phyloP scores from a whole-genome alignment of 1,140 invertebrate genomes.

The Pseudachorutes palmiensis region DNA sequence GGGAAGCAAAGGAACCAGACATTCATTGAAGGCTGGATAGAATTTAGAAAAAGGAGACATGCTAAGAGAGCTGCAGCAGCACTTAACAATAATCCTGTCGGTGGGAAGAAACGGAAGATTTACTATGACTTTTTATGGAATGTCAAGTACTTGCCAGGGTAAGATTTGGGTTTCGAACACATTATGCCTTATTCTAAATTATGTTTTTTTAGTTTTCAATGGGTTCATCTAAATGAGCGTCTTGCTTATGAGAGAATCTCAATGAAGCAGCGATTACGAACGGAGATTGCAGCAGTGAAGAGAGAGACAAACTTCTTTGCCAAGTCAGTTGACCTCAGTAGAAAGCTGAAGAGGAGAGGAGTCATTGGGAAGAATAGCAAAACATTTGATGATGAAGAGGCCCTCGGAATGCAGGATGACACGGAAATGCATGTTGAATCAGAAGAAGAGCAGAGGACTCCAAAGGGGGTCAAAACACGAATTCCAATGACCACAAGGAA shows the following conservation, averaged over 20 bases:
- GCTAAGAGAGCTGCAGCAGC: slow-evolving; percentile 73
- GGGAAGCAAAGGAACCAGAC: slow-evolving; percentile 50
- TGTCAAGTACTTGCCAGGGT: slow-evolving; percentile 84
- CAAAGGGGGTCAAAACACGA: background rate
- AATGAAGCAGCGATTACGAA: slow-evolving; percentile 70
- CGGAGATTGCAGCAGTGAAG: slow-evolving; percentile 85
- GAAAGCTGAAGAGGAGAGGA: slow-evolving; percentile 53
- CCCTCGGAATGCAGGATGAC: background rate
- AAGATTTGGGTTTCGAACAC: slow-evolving; percentile 27
- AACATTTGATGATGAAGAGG: background rate
- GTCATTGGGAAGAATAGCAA: background rate
- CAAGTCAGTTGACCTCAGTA: slow-evolving; percentile 69
- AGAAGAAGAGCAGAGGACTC: background rate
- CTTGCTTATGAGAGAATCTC: slow-evolving; percentile 84
- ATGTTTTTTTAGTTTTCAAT: slow-evolving; percentile 66
- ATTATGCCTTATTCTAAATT: slow-evolving; percentile 8
- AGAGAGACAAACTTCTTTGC: slow-evolving; percentile 78
- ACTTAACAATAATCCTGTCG: slow-evolving; percentile 80
- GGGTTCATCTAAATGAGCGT: slow-evolving; percentile 86
- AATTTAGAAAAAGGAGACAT: slow-evolving; percentile 80
- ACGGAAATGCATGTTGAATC: background rate
- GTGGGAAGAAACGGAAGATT: slow-evolving; percentile 72
- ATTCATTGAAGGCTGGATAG: slow-evolving; percentile 93
- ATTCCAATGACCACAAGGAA: background rate
- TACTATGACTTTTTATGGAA: slow-evolving; percentile 90